Evolutionary conservation across 2,113 vertebrate species (phyloP), one percentile per base, ranked within the genome.

Genomic region (Cyanoliseus patagonus): DNA sequence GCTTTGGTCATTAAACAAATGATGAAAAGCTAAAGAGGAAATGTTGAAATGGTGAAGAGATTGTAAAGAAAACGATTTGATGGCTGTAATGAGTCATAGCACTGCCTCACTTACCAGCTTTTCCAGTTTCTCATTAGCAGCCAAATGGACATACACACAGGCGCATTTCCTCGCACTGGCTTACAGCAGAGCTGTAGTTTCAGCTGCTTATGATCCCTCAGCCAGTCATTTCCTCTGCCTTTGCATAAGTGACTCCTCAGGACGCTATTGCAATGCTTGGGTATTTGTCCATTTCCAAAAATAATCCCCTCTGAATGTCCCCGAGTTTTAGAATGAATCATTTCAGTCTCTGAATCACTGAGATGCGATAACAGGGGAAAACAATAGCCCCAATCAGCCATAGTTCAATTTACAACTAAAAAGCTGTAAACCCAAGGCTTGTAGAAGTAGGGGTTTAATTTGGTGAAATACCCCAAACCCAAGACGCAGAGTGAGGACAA

Each of bases 331-430:
- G 85, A 70, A 77, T 86, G 6, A 79, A 67, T 94, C 7, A 70
- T 94, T 92, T 90, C 57, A 80, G 74, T 49, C 20, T 66, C 63
- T 94, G 72, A 88, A 95, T 94, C 83, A 88, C 55, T 31, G 76
- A 72, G 64, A 93, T 59, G 27, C 23, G 16, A 64, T 83, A 86
- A 76, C 46, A 88, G 27, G 24, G 52, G 57, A 82, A 92, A 94
- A 95, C 83, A 94, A 82, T 89, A 85, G 86, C 35, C 73, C 64
- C 6, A 68, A 64, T 93, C 88, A 81, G 69, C 11, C 10, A 2
- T 33, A 28, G 51, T 78, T 88, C 55, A 86, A 83, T 88, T 83
- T 86, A 69, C 3, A 3, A 33, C 33, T 57, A 13, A 63, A 75
- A 87, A 86, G 57, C 70, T 53, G 11, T 72, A 75, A 92, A 91